Base-by-base conservation (phyloP, 2,888 invertebrate genomes). In the Callimorpha dominula region DNA sequence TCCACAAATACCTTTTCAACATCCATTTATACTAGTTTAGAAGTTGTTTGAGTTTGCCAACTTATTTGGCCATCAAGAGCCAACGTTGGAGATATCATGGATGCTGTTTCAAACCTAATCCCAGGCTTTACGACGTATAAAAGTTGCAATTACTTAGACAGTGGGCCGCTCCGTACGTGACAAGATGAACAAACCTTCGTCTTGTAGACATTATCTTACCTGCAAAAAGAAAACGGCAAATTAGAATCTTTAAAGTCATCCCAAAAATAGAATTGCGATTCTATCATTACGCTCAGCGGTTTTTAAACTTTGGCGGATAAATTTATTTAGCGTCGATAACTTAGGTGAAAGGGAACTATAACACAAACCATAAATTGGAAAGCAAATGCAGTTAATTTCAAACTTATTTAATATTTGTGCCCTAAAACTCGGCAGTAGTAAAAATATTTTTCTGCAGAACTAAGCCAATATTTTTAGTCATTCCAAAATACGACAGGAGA, bases 141-240 rank as follows among this genome's bases (percentile, higher is more conserved):
- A 83, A 83, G 67, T 83, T 77, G 67, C 79, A 75, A 82, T 84
- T 82, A 84, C 85, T 78, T 81, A 40, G 75, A 54, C 77, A 74
- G 73, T 62, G 76, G 72, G 75, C 31, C 57, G 67, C n/a, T 31
- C 46, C 67, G 68, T 60, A 70, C 83, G 80, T 78, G 80, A 68
- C 42, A 49, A n/a, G 67, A 4, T 31, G 20, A 43, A 49, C 72
- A 49, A 65, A 71, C 52, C 54, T 65, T 52, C 63, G 50, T 15
- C 40, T 68, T 64, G 65, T 20, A 60, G 68, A 54, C 68, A 31
- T 46, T 67, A 52, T 9, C 50, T 81, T 84, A 83, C 83, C 84
- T 84, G 82, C 1, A 68, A 78, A 82, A 70, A 84, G 78, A 73
- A 77, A 78, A 77, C 71, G 72, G 63, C 50, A 17, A 72, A 75